Base-by-base conservation (phyloP, 2,888 invertebrate species). In the Amorpha juglandis region DNA sequence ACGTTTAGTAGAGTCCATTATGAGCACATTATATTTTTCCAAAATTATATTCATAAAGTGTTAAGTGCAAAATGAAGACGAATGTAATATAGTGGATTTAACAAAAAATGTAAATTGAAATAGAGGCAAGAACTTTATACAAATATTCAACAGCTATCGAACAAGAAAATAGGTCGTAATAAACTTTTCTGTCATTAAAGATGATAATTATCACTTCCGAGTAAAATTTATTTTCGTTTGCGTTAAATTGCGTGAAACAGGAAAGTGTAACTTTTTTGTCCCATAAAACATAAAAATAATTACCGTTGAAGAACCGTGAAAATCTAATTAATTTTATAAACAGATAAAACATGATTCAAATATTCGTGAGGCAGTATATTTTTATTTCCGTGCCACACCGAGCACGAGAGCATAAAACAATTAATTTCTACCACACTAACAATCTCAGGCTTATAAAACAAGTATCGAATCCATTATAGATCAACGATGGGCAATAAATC, bases 401-500 rank as follows among this genome's bases (percentile, higher is more conserved):
- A 38, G 55, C 55, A 9, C 42, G 53, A 53, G 27, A 64, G 64
- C 42, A 53, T 53, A 52, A 58, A 48, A 48, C 58, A 65, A 65
- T 65, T 58, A 65, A 65, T 65, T 48, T 58, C 48, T 48, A 58
- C 48, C 35, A 58, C 58, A 35, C 64, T 58, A 58, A 50, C 64
- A 55, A 58, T 65, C 55, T 65, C 33, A 48, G 38, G 33, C 58
- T 65, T 58, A 48, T 58, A 65, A 71, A 75, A 78, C 78, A 79
- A 80, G 80, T 80, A 78, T 72, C 69, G 75, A 75, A 42, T 63
- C 78, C 76, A 75, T 77, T 77, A 76, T 69, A 75, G 75, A 74
- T 76, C 75, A 74, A 77, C 82, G 73, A 77, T 74, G 78, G 70
- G 81, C 86, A 87, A 90, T 91, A 91, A 91, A 92, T 91, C 92